Evolutionary conservation across 2,888 invertebrate genomes (phyloP), one percentile per base, ranked within the genome.

Genomic region (Drosophila peninsularis): DNA sequence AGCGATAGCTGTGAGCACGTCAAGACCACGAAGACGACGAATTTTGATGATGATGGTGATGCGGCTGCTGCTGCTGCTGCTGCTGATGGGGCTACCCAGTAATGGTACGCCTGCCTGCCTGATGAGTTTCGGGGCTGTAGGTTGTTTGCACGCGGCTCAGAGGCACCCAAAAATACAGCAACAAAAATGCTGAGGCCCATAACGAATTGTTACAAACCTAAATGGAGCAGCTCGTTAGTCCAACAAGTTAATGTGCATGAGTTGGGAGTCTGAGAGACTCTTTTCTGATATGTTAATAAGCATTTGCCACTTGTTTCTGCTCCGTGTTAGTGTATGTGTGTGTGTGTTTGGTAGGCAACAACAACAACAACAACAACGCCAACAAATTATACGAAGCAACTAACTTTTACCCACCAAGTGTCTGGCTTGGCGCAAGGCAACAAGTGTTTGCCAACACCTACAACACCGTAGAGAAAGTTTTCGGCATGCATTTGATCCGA

Each of bases 201-300:
- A 89, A 85, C 90, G 89, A 89, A 90, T 88, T 89, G 90, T 90
- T 88, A 89, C 89, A 87, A 76, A 80, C 77, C 73, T 80, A 89
- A 90, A 89, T 88, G 87, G 89, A 89, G 80, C 84, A 77, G 73
- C 85, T 85, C 85, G 85, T 85, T 85, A 85, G 89, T 68, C 72
- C 85, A 85, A 85, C 85, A 85, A 85, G 85, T 89, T 89, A 85
- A 85, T 85, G 89, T 81, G 77, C 85, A 65, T 71, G 65, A 60
- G 58, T 64, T 53, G 63, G 56, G 60, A 49, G 42, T 58, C 56
- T 57, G 45, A 61, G 74, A 44, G 42, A 4, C 47, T 63, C 70
- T 75, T 72, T 62, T 88, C 82, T 85, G 87, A 85, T 85, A 85
- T 85, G 85, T 85, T 85, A 85, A 85, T 85, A 87, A 82, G 85